Base-by-base conservation (phyloP, 2,797 vertebrate genomes). In the Vespertilio murinus region DNA sequence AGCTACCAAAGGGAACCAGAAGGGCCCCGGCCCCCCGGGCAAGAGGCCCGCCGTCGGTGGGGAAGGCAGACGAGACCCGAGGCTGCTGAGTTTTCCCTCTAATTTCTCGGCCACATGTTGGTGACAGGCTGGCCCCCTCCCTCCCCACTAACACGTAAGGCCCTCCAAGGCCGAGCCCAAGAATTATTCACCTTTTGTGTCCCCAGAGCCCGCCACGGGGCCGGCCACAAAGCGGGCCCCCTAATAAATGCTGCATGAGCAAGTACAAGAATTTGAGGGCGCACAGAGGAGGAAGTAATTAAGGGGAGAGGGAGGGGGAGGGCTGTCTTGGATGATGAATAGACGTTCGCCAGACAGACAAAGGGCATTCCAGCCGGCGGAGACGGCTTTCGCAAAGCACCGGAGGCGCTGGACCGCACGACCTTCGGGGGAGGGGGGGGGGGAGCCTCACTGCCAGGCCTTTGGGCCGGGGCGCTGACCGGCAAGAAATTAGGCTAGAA, bases 251-350 rank as follows among this genome's bases (percentile, higher is more conserved):
- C 93, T 91, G 80, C 94, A 79, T 95, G 96, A 96, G 93, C 96
- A 93, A 81, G 90, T 91, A 67, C 93, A 97, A 96, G 95, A 97
- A 96, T 95, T 94, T 95, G 91, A 96, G 94, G 96, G 92, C 49
- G 73, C 88, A 93, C 78, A 86, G 88, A 92, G 88, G 94, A 97
- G 96, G 97, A 97, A 96, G 97, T 95, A 97, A 97, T 97, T 97
- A 97, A 95, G 86, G 74, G 61, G 85, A 73, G n/a, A 67, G 91
- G 92, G 94, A 49, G 45, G 45, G 80, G 33, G 64, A 91, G 94
- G 95, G 80, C 82, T 84, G 92, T 84, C 92, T 87, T 64, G 94
- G 86, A 94, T 91, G 95, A 96, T 96, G 94, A 96, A 96, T 96
- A 96, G 94, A 97, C 94, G 47, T 96, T 96, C 95, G 92, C 79